Evolutionary conservation across 2,797 vertebrate genomes (phyloP).

Genomic region (Holocentrus rufus): DNA sequence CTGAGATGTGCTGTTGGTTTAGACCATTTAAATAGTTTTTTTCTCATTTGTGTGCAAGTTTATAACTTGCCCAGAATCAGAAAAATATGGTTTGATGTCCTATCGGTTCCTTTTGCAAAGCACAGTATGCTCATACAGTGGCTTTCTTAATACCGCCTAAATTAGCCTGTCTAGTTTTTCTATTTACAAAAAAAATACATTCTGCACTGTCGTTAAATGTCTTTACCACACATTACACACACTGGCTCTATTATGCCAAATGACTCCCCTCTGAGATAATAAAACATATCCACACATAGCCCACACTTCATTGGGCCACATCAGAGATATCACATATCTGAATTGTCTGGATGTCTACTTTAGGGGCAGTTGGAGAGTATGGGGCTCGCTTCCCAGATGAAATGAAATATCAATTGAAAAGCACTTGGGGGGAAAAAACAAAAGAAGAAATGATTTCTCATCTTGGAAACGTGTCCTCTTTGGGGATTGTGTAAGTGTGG

Average conservation of each 20-base stretch:
- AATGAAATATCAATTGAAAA: constrained; percentile 17
- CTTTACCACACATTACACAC: not conserved
- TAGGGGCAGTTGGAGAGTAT: constrained; percentile 20
- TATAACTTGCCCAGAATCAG: not conserved
- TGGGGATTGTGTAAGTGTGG: not conserved
- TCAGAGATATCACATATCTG: constrained; percentile 25
- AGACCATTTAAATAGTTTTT: not conserved
- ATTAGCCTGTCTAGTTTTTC: not conserved
- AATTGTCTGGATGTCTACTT: constrained; percentile 41
- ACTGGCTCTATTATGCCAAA: constrained; percentile 11
- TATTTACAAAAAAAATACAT: not conserved
- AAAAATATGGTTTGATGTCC: not conserved
- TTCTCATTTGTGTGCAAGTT: not conserved
- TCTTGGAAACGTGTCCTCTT: not conserved
- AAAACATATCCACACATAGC: constrained; percentile 37
- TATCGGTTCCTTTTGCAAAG: not conserved
- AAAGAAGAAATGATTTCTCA: constrained; percentile 3
- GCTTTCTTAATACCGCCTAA: not conserved
- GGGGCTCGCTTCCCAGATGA: constrained; percentile 30
- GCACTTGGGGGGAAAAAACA: constrained; percentile 17
- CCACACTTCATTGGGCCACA: constrained; percentile 42
- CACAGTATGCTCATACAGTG: not conserved
- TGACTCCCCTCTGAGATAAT: constrained; percentile 23
- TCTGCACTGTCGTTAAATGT: too few species aligned
- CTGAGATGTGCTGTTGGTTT: not conserved